Percentiles rank a stretch among this genome's conserved stretches.
Conservation (phyloP, 1,140 invertebrate genomes). For the Harpegnathos saltator region DNA sequence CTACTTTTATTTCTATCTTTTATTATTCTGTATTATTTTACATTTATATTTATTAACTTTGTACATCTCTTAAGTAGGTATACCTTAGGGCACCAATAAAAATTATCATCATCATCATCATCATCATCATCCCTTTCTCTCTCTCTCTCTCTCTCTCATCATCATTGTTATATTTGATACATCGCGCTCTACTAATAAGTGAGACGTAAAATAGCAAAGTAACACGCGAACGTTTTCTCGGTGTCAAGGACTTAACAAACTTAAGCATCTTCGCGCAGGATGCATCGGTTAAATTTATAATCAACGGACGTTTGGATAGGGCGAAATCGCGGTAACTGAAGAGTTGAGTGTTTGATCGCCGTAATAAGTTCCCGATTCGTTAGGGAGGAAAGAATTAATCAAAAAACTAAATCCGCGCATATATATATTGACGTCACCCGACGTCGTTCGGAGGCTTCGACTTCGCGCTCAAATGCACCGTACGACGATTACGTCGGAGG, state of each 20-base stretch:
- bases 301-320: neutral
- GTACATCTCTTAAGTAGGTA: no score
- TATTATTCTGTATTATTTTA: no score
- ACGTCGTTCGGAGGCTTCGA: conserved; percentile 7
- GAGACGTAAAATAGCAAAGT: neutral
- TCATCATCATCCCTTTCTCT: no score
- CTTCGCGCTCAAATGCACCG: conserved; percentile 10
- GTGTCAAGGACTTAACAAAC: neutral
- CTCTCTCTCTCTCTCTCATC: no score
- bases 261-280: conserved; percentile 7
- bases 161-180: no score
- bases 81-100: no score
- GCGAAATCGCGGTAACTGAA: neutral
- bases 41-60: no score
- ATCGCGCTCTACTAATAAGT: neutral
- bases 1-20: no score
- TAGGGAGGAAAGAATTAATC: conserved; percentile 1
- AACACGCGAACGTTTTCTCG: neutral
- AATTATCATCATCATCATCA: no score
- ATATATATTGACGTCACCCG: conserved; percentile 21
- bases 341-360: conserved; percentile 13
- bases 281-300: neutral
- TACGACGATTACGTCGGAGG: conserved; percentile 17
- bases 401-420: neutral
- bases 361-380: neutral